phyloP scores from a whole-genome alignment of 53 echinoderm and acorn worm genomes.

The Zoroaster sp. region DNA sequence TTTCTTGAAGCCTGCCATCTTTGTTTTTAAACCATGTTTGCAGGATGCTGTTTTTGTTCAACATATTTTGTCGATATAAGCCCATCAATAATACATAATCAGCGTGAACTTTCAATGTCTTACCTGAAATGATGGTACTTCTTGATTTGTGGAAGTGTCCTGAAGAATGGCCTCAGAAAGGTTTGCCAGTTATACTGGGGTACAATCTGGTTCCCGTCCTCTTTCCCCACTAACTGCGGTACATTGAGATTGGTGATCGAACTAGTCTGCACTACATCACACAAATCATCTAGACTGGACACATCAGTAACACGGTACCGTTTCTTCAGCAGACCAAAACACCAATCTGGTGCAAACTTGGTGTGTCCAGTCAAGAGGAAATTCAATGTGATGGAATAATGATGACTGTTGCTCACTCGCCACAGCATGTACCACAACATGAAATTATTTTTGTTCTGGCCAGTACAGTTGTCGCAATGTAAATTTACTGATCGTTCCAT shows the following conservation, averaged over 20 bases:
- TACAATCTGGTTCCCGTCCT: conserved; percentile 35
- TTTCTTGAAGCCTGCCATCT: too few species aligned
- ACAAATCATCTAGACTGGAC: conserved; percentile 52
- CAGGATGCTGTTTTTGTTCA: too few species aligned
- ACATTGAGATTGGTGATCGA: conserved; percentile 31
- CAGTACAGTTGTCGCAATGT: conserved; percentile 51
- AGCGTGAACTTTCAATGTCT: neutral
- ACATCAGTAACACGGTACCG: conserved; percentile 31
- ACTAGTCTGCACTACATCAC: conserved; percentile 33
- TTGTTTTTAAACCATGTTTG: too few species aligned
- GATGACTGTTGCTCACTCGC: conserved; percentile 1
- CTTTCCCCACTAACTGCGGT: conserved; percentile 42
- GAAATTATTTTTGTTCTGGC: conserved; percentile 49
- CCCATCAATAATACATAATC: neutral
- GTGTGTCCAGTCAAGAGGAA: conserved; percentile 49
- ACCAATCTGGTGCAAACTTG: conserved; percentile 56
- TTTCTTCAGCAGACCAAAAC: conserved; percentile 50
- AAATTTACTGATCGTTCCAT: neutral
- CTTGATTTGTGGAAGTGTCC: conserved; percentile 43
- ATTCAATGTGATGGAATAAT: neutral
- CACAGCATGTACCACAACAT: conserved; percentile 48
- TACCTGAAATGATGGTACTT: conserved; percentile 58
- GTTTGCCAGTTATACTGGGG: conserved; percentile 7
- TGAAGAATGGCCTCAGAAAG: neutral
- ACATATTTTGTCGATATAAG: too few species aligned